Base-by-base conservation (phyloP, 2,797 vertebrate species). In the Brachyrhaphis roseni region DNA sequence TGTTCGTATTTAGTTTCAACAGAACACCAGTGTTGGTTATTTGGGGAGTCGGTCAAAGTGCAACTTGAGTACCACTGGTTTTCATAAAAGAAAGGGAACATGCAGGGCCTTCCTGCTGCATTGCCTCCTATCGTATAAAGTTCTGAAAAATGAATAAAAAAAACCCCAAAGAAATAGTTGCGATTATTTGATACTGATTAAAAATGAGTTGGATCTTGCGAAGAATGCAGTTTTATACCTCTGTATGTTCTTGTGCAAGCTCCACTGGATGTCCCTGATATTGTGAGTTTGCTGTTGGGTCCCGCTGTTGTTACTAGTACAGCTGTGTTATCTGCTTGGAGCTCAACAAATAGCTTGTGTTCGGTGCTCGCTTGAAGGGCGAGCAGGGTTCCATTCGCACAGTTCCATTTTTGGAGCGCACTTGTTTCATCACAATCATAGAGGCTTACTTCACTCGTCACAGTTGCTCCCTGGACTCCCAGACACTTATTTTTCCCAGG, bases 381-480 rank as follows among this genome's bases (percentile, higher is more conserved):
- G 73, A 99, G 95, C 74, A 97, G 86, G 0, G 95, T 97, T 77
- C 96, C 95, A 47, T 97, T 97, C 76, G 83, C 96, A 92, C 98
- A 99, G 86, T 97, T 96, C 98, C 98, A 98, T 86, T 95, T 96
- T 90, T 99, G 98, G 11, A 97, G 90, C 34, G 95, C 89, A 20
- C 83, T 97, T 16, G 79, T 93, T 0, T 96, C 93, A 64, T 98
- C 94, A 76, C 98, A 99, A 7, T 94, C 92, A 3, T 95, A 96
- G 39, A 97, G 91, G 78, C 68, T 90, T 81, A 99, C 20, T 0
- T 92, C 86, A 82, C 95, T 96, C 87, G 95, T 96, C 78, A 96
- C 95, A 0, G 64, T 94, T 87, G 94, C 96, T 47, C 95, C 95
- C 47, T 96, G 87, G 5, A 93, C 96, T 20, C 96, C 97, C 80